Evolutionary conservation across 2,113 vertebrate species (phyloP).

Genomic region (Orientallactaga bullata): DNA sequence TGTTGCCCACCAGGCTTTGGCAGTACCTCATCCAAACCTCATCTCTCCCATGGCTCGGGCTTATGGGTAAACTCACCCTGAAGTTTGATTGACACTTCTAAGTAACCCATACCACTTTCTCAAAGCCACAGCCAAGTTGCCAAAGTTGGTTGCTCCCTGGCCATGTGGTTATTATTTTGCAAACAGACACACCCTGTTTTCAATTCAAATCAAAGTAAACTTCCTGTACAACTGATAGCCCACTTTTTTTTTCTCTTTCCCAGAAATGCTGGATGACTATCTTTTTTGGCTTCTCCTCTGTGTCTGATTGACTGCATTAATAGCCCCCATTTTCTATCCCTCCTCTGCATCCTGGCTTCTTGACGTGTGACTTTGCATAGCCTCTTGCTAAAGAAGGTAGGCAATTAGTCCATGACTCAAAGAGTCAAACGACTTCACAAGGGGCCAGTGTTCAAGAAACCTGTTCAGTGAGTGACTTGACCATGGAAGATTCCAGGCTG

Average conservation of each 20-base stretch:
- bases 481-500: background rate
- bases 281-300: background rate
- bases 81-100: background rate
- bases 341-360: background rate
- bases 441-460: background rate
- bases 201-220: background rate
- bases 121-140: background rate
- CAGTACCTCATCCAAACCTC: background rate
- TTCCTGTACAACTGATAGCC: background rate
- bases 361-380: background rate
- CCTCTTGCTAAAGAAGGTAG: background rate
- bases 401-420: background rate
- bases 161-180: background rate
- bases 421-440: background rate
- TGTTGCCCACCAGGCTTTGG: accelerated
- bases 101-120: background rate
- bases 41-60: background rate
- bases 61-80: background rate
- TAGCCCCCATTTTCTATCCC: background rate
- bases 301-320: background rate
- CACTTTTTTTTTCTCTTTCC: background rate
- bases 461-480: background rate
- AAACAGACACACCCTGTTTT: background rate
- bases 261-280: background rate
- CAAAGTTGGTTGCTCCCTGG: background rate